Evolutionary conservation across 92 coral and sea anemone species (phyloP).

Genomic region (Epizoanthus fatuus): DNA sequence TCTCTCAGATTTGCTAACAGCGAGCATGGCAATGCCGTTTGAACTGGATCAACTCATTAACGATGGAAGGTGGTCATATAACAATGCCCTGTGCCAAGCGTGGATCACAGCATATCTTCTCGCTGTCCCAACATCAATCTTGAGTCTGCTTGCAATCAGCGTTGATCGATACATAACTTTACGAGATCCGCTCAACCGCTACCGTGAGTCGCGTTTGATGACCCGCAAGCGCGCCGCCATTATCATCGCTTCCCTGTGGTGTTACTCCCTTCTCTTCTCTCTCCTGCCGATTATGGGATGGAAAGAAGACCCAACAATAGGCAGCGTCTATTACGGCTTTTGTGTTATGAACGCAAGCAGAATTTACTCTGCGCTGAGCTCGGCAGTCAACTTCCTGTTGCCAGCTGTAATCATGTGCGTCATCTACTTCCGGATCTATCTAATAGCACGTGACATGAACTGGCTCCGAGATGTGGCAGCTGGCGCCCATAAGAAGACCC

Average conservation of each 20-base stretch:
- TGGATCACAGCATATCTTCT: constrained; percentile 80
- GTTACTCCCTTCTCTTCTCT: constrained; percentile 79
- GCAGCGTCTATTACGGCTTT: background rate
- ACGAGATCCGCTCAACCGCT: constrained; percentile 72
- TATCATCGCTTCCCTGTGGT: constrained; percentile 65
- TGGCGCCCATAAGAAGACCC: background rate
- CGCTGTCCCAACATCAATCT: constrained; percentile 82
- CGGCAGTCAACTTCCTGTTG: constrained; percentile 75
- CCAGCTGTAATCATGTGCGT: constrained; percentile 72
- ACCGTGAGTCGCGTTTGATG: constrained; percentile 72
- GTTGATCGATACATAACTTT: constrained; percentile 75
- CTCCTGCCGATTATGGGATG: constrained; percentile 83
- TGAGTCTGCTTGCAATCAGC: constrained; percentile 68
- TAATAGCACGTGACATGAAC: constrained; percentile 35
- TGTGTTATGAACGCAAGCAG: constrained; percentile 72
- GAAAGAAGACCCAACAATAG: constrained; percentile 25
- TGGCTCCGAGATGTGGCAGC: constrained; percentile 9
- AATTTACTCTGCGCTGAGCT: constrained; percentile 72
- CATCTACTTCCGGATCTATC: constrained; percentile 74
- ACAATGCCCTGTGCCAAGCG: constrained; percentile 60
- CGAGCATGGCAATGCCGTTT: constrained; percentile 74
- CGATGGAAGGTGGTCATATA: constrained; percentile 63
- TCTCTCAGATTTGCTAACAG: constrained; percentile 81
- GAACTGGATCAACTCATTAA: constrained; percentile 72
- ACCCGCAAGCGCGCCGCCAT: constrained; percentile 64